Evolutionary conservation across 2,797 vertebrate genomes (phyloP).

Genomic region (Lagocephalus sceleratus): DNA sequence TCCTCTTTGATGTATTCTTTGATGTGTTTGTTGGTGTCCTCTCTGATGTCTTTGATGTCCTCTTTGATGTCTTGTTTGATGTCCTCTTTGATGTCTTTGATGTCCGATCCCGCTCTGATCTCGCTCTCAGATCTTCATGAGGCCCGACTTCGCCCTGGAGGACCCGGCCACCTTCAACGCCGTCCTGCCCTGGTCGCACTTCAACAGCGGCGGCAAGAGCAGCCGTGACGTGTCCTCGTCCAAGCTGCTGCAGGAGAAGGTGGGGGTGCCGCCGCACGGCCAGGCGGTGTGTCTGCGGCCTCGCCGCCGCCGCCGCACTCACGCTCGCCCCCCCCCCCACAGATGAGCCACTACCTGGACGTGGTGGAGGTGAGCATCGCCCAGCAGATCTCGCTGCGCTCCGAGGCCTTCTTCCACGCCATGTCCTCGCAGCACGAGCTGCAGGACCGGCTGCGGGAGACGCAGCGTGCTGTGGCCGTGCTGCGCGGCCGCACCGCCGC

Average conservation of each 20-base stretch:
- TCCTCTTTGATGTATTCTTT: background rate
- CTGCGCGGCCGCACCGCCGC: slow-evolving; percentile 87
- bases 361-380: slow-evolving; percentile 99
- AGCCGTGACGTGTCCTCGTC: slow-evolving; percentile 90
- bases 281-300: too few species aligned
- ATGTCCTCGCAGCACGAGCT: slow-evolving; percentile 98
- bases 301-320: background rate
- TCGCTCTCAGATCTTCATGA: slow-evolving; percentile 88
- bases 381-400: slow-evolving; percentile 96
- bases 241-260: slow-evolving; percentile 96
- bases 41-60: too few species aligned
- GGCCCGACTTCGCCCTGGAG: slow-evolving; percentile 95
- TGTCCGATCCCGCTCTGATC: too few species aligned
- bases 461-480: slow-evolving; percentile 86
- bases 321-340: background rate
- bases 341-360: slow-evolving; percentile 98
- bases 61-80: background rate
- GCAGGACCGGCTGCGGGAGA: slow-evolving; percentile 94
- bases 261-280: slow-evolving; percentile 44
- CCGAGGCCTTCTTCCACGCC: slow-evolving; percentile 97
- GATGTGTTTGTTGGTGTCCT: background rate
- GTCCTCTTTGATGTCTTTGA: too few species aligned
- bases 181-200: slow-evolving; percentile 97
- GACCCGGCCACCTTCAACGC: slow-evolving; percentile 90
- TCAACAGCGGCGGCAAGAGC: slow-evolving; percentile 88